Conservation (phyloP, 2,797 vertebrate species). For the Scomberomorus guttatus region DNA sequence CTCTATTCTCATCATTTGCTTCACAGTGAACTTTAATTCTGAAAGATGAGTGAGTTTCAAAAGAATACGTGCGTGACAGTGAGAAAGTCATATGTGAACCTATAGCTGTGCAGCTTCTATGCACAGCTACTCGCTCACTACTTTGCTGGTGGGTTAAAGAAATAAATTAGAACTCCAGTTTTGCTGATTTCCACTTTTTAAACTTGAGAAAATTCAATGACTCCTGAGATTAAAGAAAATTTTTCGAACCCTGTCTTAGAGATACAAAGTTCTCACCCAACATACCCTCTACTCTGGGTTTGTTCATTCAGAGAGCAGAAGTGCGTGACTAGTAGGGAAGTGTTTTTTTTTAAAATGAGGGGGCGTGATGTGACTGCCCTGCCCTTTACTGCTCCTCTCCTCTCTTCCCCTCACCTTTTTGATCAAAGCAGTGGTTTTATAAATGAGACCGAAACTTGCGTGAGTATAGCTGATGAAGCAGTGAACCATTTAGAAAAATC, state of each 20-base stretch:
- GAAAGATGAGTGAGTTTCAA: constrained; percentile 20
- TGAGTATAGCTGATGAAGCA: constrained; percentile 59
- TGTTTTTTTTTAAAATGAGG: constrained; percentile 56
- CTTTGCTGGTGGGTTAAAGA: background rate
- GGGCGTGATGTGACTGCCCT: constrained; percentile 64
- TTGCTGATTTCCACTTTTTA: constrained; percentile 1
- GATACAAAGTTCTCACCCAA: constrained; percentile 20
- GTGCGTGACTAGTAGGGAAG: constrained; percentile 79
- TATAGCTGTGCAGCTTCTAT: constrained; percentile 3
- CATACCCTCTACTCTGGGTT: constrained; percentile 23
- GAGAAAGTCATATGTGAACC: background rate
- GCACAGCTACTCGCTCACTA: background rate
- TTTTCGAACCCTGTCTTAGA: constrained; percentile 11
- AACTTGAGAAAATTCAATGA: background rate
- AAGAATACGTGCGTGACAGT: background rate
- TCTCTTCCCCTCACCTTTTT: constrained; percentile 36
- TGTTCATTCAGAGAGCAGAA: constrained; percentile 82
- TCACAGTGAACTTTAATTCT: constrained; percentile 18
- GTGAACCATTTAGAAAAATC: constrained; percentile 70
- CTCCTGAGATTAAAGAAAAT: background rate
- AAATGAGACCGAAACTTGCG: constrained; percentile 70
- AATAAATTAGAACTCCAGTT: background rate
- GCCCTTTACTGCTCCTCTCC: constrained; percentile 68
- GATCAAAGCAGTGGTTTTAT: constrained; percentile 58
- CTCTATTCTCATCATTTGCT: constrained; percentile 22